These are phyloP conservation scores for Anaspis maculata DNA, from an alignment of 2,888 invertebrate species.

Conservation along the genomic window DNA sequence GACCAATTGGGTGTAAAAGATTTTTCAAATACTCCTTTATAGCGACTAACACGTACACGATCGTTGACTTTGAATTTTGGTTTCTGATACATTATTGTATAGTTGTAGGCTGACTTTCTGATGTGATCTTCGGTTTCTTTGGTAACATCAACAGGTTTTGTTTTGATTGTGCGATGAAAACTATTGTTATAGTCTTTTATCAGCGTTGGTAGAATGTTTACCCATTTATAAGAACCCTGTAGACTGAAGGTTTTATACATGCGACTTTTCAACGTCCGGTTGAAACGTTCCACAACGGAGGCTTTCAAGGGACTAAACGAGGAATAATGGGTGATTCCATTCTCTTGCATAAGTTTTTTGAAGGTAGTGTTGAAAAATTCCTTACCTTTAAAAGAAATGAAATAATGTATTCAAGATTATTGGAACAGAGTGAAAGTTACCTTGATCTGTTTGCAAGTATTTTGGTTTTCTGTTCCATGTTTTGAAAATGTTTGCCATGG, in stretches of 20 bases:
- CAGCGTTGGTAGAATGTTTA: neutral
- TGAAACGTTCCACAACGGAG: neutral
- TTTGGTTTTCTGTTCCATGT: too few species aligned
- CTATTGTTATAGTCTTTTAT: conserved; percentile 1
- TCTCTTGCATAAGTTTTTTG: neutral
- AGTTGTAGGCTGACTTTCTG: conserved; percentile 1
- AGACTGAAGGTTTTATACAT: conserved; percentile 1
- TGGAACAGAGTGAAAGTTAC: too few species aligned
- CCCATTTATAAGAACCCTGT: conserved; percentile 2
- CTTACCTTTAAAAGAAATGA: too few species aligned
- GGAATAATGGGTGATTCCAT: neutral
- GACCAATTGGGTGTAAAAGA: conserved; percentile 7
- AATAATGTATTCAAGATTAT: too few species aligned
- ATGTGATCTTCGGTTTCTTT: conserved; percentile 1
- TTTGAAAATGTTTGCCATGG: too few species aligned
- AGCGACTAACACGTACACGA: conserved; percentile 3
- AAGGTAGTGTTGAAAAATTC: neutral
- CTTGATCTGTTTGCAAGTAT: too few species aligned
- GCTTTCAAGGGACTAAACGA: neutral
- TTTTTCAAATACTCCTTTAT: conserved; percentile 6
- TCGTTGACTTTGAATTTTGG: conserved; percentile 6
- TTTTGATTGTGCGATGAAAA: conserved; percentile 4
- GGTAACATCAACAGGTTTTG: conserved; percentile 1
- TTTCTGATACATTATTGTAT: conserved; percentile 1
- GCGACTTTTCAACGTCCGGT: neutral